Conservation (phyloP, 1,140 invertebrate species). For the Pachyrhynchus sulphureomaculatus region DNA sequence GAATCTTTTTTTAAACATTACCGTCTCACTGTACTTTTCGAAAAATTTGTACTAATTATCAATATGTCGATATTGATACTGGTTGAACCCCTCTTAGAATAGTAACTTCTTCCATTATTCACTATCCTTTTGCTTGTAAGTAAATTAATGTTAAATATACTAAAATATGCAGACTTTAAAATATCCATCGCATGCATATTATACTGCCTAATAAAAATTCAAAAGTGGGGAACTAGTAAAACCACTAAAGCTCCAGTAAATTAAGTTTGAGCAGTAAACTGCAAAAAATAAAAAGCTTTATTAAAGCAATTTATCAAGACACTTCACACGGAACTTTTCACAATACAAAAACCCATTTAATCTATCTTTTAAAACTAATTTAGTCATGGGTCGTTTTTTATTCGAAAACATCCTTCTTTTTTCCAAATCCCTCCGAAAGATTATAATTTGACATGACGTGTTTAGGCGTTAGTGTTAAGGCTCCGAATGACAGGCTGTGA, state of each 20-base stretch:
- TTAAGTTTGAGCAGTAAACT: constrained; percentile 13
- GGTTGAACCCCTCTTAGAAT: too few species aligned
- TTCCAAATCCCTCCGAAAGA: constrained; percentile 8
- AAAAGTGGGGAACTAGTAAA: too few species aligned
- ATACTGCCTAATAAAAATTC: too few species aligned
- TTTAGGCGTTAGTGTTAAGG: constrained; percentile 23
- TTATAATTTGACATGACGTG: constrained; percentile 32
- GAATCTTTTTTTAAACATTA: too few species aligned
- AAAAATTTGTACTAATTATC: too few species aligned
- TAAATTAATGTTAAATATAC: too few species aligned
- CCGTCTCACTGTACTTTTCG: too few species aligned
- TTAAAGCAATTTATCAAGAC: constrained; percentile 30
- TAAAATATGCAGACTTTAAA: too few species aligned
- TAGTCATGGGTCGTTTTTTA: constrained; percentile 29
- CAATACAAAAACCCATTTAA: constrained; percentile 32
- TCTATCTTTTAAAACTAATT: constrained; percentile 34
- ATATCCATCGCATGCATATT: too few species aligned
- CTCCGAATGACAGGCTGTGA: constrained; percentile 22
- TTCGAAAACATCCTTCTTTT: constrained; percentile 26
- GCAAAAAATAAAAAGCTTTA: constrained; percentile 10
- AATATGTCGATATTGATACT: too few species aligned
- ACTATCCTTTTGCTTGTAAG: too few species aligned
- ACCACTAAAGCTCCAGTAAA: background rate
- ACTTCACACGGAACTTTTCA: constrained; percentile 27
- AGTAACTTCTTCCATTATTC: too few species aligned